These are phyloP conservation scores for Hydrozoanthus tunicans DNA, from an alignment of 64 coral and sea anemone genomes.

Conservation along the genomic window DNA sequence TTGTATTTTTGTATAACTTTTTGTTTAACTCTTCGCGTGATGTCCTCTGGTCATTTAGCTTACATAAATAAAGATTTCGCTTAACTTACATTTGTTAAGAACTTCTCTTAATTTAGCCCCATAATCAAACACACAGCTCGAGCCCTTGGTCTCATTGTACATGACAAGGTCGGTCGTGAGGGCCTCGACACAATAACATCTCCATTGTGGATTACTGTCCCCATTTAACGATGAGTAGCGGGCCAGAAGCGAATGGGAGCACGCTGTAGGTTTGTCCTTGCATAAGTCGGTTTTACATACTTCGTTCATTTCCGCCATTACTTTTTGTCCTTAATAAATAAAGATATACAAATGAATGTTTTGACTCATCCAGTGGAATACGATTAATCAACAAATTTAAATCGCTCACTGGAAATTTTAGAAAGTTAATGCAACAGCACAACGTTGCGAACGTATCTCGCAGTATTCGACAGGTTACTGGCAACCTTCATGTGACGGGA, in stretches of 20 bases:
- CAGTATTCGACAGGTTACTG: too few relatives aligned
- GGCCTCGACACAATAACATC: conserved; percentile 38
- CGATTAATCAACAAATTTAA: background rate
- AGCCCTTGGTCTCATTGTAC: conserved; percentile 18
- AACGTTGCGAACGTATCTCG: too few relatives aligned
- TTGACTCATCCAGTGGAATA: background rate
- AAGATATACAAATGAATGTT: background rate
- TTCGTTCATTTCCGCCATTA: conserved; percentile 12
- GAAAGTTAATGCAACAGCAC: too few relatives aligned
- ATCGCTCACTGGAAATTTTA: too few relatives aligned
- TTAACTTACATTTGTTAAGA: conserved; percentile 23
- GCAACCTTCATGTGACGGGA: too few relatives aligned
- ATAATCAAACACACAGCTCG: conserved; percentile 2
- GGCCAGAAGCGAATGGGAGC: conserved; percentile 25
- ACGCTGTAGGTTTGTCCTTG: background rate
- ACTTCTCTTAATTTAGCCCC: background rate
- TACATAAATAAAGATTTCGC: background rate
- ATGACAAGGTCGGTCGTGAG: conserved; percentile 34
- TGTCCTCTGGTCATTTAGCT: too few relatives aligned
- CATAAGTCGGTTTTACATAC: conserved; percentile 3
- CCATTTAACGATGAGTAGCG: conserved; percentile 19
- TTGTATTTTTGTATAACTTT: too few relatives aligned
- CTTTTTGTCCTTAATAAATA: conserved; percentile 21
- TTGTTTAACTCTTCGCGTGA: too few relatives aligned
- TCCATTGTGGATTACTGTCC: conserved; percentile 20